A percentile compares a stretch with the other conserved stretches of the same genome.
Evolutionary conservation across 2,888 invertebrate species (phyloP).

Genomic region (Mimumesa dahlbomi): DNA sequence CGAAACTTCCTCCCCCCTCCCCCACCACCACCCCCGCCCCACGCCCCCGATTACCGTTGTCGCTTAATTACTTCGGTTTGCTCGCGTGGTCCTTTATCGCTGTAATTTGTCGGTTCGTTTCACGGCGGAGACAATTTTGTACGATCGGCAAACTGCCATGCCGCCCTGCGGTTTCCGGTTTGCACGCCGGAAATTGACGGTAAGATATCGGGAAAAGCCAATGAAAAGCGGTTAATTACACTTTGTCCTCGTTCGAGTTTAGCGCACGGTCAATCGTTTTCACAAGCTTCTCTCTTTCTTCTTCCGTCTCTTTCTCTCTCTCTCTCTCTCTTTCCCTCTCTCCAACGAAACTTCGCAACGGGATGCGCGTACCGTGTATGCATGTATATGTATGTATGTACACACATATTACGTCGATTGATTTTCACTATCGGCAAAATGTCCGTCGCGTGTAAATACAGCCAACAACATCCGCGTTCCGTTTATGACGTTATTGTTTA

Average conservation of each 20-base stretch:
- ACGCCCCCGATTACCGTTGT: conserved; percentile 35
- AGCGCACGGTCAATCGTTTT: conserved; percentile 27
- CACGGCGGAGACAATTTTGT: conserved; percentile 45
- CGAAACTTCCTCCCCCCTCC: conserved; percentile 19
- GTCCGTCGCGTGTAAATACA: conserved; percentile 48
- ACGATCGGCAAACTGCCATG: conserved; percentile 40
- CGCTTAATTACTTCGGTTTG: conserved; percentile 42
- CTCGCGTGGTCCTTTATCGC: conserved; percentile 33
- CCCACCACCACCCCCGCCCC: too few species aligned
- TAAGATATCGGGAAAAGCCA: conserved; percentile 67
- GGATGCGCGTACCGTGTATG: conserved; percentile 44
- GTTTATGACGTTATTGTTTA: conserved; percentile 47
- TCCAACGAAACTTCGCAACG: conserved; percentile 40
- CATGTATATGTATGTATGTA: too few species aligned
- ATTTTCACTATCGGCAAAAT: conserved; percentile 47
- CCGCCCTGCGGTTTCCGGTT: conserved; percentile 60
- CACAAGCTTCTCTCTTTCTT: neutral
- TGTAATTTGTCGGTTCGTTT: conserved; percentile 51
- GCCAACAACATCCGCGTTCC: conserved; percentile 25
- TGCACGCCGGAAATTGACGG: conserved; percentile 69
- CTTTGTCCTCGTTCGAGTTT: conserved; percentile 56
- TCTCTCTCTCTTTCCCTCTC: conserved; percentile 3
- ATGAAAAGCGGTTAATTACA: conserved; percentile 73
- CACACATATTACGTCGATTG: conserved; percentile 33
- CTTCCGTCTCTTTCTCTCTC: conserved; percentile 1